These are phyloP conservation scores for Aphyosemion australe DNA, from an alignment of 2,113 vertebrate genomes.

Conservation along the genomic window DNA sequence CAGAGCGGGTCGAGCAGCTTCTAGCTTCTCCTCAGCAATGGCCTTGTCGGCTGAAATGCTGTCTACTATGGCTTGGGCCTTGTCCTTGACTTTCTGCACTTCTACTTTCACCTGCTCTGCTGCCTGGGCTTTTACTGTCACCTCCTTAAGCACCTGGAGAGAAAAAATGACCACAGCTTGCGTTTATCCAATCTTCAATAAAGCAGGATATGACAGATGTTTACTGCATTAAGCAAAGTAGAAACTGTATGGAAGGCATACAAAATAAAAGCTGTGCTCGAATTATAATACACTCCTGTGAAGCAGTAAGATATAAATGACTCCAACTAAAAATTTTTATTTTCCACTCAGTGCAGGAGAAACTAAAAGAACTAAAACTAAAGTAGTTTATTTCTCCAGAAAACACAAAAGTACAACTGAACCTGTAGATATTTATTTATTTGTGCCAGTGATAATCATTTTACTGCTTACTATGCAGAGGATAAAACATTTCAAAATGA, in stretches of 20 bases:
- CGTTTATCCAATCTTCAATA: neutral
- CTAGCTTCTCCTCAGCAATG: constrained; percentile 89
- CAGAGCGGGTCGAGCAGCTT: constrained; percentile 90
- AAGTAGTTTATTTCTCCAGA: too few species aligned
- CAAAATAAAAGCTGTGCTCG: neutral
- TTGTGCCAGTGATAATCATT: too few species aligned
- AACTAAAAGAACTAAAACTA: too few species aligned
- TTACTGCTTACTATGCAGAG: too few species aligned
- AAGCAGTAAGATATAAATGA: neutral
- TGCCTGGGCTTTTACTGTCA: constrained; percentile 93
- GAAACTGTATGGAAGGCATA: too few species aligned
- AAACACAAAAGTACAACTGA: too few species aligned
- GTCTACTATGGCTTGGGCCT: constrained; percentile 93
- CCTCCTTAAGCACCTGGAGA: constrained; percentile 91
- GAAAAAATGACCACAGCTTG: neutral
- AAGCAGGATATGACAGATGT: neutral
- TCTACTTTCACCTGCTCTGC: constrained; percentile 92
- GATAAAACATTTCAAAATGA: too few species aligned
- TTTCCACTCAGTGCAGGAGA: neutral
- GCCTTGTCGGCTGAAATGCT: constrained; percentile 92
- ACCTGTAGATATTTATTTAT: too few species aligned
- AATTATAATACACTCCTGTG: neutral
- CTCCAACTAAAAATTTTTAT: neutral
- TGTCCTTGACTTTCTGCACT: constrained; percentile 97
- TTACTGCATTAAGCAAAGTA: neutral